A percentile compares a stretch with the other conserved stretches of the same genome.
These are phyloP conservation scores for Mesopsocus fuscifrons DNA, from an alignment of 2,888 invertebrate genomes.

Conservation along the genomic window DNA sequence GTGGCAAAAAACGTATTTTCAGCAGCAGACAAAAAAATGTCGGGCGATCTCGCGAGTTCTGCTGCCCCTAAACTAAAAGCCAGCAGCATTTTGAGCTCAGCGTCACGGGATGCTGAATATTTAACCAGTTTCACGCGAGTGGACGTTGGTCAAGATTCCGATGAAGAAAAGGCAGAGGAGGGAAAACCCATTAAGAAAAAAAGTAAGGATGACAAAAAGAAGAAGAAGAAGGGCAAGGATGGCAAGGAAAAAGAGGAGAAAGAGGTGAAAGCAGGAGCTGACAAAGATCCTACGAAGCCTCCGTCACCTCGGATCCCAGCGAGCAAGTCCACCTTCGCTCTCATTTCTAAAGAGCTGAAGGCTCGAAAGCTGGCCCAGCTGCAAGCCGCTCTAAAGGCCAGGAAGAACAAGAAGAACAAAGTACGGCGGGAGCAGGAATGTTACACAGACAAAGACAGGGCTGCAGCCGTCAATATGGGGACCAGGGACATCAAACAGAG, in stretches of 20 bases:
- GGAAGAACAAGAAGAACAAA: constrained; percentile 3
- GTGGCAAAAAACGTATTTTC: constrained; percentile 6
- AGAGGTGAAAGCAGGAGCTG: constrained; percentile 19
- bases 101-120: constrained; percentile 46
- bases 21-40: constrained; percentile 2
- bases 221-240: not conserved
- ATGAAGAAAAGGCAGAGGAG: constrained; percentile 12
- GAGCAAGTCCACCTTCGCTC: constrained; percentile 5
- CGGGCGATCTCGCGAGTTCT: too few species aligned
- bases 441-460: constrained; percentile 80
- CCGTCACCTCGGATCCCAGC: constrained; percentile 7
- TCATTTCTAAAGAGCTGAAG: constrained; percentile 7
- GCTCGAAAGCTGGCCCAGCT: not conserved
- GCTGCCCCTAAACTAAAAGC: too few species aligned
- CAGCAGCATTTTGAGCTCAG: not conserved
- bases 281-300: not conserved
- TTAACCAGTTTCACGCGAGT: constrained; percentile 62
- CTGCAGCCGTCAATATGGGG: constrained; percentile 72
- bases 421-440: constrained; percentile 38
- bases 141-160: constrained; percentile 33
- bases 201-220: constrained; percentile 15
- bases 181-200: constrained; percentile 22
- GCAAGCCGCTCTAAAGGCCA: not conserved
- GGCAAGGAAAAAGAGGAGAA: constrained; percentile 26
- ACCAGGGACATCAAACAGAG: constrained; percentile 77